phyloP scores from a whole-genome alignment of 2,888 invertebrate genomes.

The Copidosoma aretas region DNA sequence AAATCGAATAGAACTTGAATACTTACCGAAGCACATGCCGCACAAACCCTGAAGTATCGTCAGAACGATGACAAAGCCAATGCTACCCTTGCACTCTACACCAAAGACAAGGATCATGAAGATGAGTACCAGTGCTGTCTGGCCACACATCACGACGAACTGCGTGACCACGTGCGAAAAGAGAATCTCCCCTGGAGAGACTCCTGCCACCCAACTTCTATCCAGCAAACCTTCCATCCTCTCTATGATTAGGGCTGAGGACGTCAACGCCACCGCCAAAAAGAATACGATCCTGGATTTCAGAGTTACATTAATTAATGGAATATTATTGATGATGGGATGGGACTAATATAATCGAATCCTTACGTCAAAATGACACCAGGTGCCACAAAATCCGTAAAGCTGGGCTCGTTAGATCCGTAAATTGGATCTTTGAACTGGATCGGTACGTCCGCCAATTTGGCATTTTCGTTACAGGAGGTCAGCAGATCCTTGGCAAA shows the following conservation, averaged over 20 bases:
- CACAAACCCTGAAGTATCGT: constrained; percentile 90
- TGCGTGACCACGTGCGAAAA: constrained; percentile 94
- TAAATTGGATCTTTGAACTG: constrained; percentile 89
- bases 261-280: constrained; percentile 92
- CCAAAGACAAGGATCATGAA: constrained; percentile 92
- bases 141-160: constrained; percentile 93
- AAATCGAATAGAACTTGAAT: not conserved
- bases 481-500: constrained; percentile 78
- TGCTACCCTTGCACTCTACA: constrained; percentile 88
- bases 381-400: constrained; percentile 95
- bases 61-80: constrained; percentile 82
- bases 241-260: constrained; percentile 89
- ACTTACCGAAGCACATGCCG: constrained; percentile 92
- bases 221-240: constrained; percentile 90
- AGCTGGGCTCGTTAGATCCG: constrained; percentile 87
- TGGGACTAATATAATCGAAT: too few relatives aligned
- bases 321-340: too few relatives aligned
- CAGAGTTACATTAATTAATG: not conserved
- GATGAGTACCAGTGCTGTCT: constrained; percentile 86
- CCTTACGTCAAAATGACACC: constrained; percentile 91
- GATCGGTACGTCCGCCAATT: constrained; percentile 86
- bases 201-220: constrained; percentile 93
- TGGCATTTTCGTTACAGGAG: constrained; percentile 81
- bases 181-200: constrained; percentile 88
- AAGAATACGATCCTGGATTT: constrained; percentile 88